phyloP scores from a whole-genome alignment of 2,113 vertebrate species.

The Hemiscyllium ocellatum region DNA sequence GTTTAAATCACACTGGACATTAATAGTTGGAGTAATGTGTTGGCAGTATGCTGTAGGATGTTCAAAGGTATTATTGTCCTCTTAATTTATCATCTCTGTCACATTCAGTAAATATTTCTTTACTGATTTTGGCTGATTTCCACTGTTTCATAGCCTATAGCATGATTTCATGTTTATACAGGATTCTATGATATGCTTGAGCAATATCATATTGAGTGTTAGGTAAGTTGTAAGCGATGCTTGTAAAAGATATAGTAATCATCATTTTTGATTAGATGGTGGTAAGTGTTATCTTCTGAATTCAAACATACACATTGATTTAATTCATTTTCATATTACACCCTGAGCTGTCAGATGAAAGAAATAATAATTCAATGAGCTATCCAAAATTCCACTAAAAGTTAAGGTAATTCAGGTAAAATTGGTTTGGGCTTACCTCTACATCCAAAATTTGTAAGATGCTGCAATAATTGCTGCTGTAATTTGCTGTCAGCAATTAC shows the following conservation, averaged over 20 bases:
- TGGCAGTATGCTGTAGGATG: not conserved
- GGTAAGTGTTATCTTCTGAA: not conserved
- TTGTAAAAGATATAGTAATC: not conserved
- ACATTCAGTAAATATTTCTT: not conserved
- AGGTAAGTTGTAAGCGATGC: not conserved
- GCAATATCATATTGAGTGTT: not conserved
- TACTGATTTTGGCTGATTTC: not conserved
- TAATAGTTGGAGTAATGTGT: not conserved
- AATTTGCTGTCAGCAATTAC: no score
- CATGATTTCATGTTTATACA: not conserved
- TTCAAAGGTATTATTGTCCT: not conserved
- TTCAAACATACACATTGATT: not conserved
- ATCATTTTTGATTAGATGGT: slow-evolving; percentile 8
- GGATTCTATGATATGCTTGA: not conserved
- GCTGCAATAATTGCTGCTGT: not conserved
- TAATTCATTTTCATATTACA: not conserved
- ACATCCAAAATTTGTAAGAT: not conserved
- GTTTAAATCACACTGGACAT: not conserved
- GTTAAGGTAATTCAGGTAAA: not conserved
- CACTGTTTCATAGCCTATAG: slow-evolving; percentile 3
- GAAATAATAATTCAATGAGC: not conserved
- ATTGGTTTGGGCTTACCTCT: not conserved
- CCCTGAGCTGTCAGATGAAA: not conserved
- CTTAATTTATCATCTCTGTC: slow-evolving; percentile 20
- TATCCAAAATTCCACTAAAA: not conserved